Conservation (phyloP, 2,113 vertebrate species). For the Mugil cephalus region DNA sequence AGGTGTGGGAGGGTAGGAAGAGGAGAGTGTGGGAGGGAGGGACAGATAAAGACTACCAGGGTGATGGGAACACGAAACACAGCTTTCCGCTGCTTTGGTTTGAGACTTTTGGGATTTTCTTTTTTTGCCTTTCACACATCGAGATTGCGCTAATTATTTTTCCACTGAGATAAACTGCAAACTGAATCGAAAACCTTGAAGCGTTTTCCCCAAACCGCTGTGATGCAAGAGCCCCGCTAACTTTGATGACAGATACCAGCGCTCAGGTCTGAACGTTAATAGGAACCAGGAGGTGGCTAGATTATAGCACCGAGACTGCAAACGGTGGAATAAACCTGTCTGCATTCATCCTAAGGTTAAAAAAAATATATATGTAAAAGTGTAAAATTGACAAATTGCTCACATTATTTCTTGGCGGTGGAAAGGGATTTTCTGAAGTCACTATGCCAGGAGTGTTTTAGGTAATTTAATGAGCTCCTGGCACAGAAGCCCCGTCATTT, state of each 20-base stretch:
- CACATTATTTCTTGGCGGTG: background rate
- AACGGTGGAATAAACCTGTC: background rate
- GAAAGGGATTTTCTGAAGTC: no score
- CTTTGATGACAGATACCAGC: no score
- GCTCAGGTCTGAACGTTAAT: no score
- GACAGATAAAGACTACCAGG: conserved; percentile 14
- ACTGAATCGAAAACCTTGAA: background rate
- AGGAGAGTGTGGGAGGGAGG: conserved; percentile 3
- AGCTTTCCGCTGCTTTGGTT: background rate
- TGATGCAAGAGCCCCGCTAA: background rate
- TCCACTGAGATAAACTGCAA: background rate
- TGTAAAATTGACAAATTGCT: background rate
- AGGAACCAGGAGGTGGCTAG: no score
- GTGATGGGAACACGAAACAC: conserved; percentile 14
- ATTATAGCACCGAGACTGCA: background rate
- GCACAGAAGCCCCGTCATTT: background rate
- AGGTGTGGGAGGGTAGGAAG: conserved; percentile 13
- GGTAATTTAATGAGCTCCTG: background rate
- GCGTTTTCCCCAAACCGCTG: background rate
- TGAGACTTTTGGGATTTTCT: no score
- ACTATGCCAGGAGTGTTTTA: background rate
- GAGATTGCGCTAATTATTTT: background rate
- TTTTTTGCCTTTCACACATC: no score
- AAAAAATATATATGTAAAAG: background rate
- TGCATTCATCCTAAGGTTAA: background rate